Base-by-base conservation (phyloP, 1,140 invertebrate species). In the Drosophila repleta region DNA sequence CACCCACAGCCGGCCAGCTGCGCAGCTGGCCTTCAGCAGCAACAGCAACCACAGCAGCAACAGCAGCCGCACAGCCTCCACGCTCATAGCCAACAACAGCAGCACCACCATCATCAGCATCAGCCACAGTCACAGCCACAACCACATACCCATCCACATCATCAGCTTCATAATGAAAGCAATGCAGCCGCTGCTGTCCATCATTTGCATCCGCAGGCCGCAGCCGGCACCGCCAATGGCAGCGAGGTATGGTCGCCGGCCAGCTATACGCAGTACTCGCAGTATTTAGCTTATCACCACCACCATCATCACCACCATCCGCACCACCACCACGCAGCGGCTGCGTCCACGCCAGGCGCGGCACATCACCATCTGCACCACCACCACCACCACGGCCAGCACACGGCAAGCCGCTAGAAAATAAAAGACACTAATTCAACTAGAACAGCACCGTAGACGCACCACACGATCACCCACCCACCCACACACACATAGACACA, bases 231-330 rank as follows among this genome's bases (percentile, higher is more conserved):
- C 65, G 35, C 65, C 15, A 62, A 67, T 15, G 69, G 88, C 77
- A 91, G 83, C 81, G 91, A 92, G 91, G 91, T 92, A 92, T 92
- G 91, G 91, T 91, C 91, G 79, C 92, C 92, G 35, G 91, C 92
- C 73, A 84, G 90, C 64, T 92, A 92, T 74, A 79, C 90, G 73
- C 90, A 89, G 74, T 92, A 92, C 72, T 91, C 90, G 83, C 91
- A 92, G 75, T 92, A 92, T 82, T 92, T 92, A 60, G 84, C 89
- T 64, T 92, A 91, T 73, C 89, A 91, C 82, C 87, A 90, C 66
- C 70, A 77, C 62, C 85, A 80, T 64, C 67, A 73, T 35, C 78
- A 80, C 49, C 74, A 74, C 39, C 84, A 88, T 70, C 61, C 75
- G 62, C 75, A 83, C 57, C 85, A 90, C 62, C 68, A 72, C 43